phyloP scores from a whole-genome alignment of 2,888 invertebrate species.

The Papilio gigon region DNA sequence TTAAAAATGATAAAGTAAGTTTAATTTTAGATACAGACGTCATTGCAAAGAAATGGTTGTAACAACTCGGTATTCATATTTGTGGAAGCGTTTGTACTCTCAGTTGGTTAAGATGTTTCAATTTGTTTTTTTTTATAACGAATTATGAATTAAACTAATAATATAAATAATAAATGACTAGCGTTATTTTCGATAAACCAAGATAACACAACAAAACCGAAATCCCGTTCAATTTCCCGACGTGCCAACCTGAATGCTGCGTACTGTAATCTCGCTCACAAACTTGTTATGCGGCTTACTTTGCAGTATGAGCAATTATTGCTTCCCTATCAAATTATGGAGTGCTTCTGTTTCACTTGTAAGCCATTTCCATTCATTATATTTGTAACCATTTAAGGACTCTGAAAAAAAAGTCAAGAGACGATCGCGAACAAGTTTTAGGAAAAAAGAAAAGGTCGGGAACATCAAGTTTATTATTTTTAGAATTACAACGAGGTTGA shows the following conservation, averaged over 20 bases:
- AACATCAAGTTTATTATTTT: constrained; percentile 8
- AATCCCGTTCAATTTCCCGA: not conserved
- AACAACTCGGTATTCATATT: too few relatives aligned
- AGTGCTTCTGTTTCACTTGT: constrained; percentile 4
- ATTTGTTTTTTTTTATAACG: too few relatives aligned
- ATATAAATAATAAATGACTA: too few relatives aligned
- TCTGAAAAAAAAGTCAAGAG: not conserved
- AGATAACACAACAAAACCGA: not conserved
- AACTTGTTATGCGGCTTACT: not conserved
- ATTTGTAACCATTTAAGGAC: not conserved
- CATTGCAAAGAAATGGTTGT: too few relatives aligned
- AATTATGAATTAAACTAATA: too few relatives aligned
- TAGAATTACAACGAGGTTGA: not conserved
- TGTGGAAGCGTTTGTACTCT: too few relatives aligned
- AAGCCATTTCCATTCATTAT: constrained; percentile 17
- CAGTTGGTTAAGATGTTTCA: too few relatives aligned
- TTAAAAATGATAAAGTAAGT: too few relatives aligned
- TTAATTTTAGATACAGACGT: too few relatives aligned
- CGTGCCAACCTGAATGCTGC: not conserved
- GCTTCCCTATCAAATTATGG: constrained; percentile 12
- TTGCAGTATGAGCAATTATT: not conserved
- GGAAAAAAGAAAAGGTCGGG: not conserved
- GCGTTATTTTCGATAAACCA: too few relatives aligned
- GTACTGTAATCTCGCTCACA: not conserved
- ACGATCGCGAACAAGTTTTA: not conserved